phyloP scores from a whole-genome alignment of 2,797 vertebrate species.

The Siniperca scherzeri region DNA sequence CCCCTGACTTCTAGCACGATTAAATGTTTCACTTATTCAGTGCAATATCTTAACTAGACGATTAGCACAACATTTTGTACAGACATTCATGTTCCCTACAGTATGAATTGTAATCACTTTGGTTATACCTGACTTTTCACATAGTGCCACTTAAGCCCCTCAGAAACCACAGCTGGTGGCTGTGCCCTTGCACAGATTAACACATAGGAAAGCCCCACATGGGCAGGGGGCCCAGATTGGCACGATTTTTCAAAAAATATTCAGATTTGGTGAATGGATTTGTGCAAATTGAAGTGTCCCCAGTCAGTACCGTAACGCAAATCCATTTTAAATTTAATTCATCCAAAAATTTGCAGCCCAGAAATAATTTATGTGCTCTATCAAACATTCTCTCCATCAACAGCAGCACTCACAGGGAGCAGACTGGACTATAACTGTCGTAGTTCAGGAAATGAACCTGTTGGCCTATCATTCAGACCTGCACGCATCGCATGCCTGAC shows the following conservation, averaged over 20 bases:
- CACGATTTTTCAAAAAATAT: neutral
- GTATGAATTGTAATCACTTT: neutral
- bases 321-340: neutral
- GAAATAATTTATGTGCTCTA: neutral
- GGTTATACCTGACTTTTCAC: neutral
- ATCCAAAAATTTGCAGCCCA: neutral
- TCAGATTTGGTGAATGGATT: neutral
- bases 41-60: neutral
- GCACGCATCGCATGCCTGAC: no score
- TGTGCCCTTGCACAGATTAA: no score
- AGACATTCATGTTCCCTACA: neutral
- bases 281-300: neutral
- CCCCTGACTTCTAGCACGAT: neutral
- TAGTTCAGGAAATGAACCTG: neutral
- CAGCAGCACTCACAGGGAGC: conserved; percentile 2
- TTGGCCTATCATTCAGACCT: no score
- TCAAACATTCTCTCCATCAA: neutral
- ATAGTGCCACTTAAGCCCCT: neutral
- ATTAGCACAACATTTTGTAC: neutral
- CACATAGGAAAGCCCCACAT: neutral
- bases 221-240: neutral
- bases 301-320: neutral
- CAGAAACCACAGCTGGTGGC: neutral
- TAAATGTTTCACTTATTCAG: neutral
- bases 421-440: neutral